These are phyloP conservation scores for Psettodes erumei DNA, from an alignment of 2,113 vertebrate genomes.

Conservation along the genomic window DNA sequence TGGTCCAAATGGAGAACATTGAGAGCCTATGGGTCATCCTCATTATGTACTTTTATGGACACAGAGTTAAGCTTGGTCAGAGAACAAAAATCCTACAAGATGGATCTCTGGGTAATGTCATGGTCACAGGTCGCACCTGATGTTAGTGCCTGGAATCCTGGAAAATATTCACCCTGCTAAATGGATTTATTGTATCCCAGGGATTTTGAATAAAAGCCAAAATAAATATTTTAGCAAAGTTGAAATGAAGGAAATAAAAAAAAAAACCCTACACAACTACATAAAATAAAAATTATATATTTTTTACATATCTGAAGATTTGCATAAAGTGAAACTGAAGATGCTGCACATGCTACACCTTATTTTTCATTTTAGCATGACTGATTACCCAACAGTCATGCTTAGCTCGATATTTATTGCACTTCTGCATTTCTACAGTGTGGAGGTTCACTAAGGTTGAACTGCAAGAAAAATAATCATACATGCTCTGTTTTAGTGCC, in stretches of 20 bases:
- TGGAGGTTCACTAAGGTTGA: constrained; percentile 53
- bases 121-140: constrained; percentile 40
- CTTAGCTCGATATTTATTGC: constrained; percentile 32
- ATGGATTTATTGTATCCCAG: constrained; percentile 5
- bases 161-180: not conserved
- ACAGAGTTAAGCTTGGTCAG: constrained; percentile 5
- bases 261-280: no score
- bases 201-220: constrained; percentile 18
- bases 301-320: not conserved
- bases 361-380: constrained; percentile 25
- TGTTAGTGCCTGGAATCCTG: constrained; percentile 1
- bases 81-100: constrained; percentile 7
- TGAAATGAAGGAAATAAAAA: not conserved
- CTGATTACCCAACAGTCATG: constrained; percentile 11
- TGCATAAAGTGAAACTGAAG: not conserved
- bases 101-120: not conserved
- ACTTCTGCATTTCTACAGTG: constrained; percentile 26
- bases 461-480: constrained; percentile 60
- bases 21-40: not conserved
- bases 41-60: constrained; percentile 24
- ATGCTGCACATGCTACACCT: not conserved
- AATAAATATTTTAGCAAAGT: not conserved
- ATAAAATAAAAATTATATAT: not conserved
- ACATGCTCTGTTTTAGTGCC: constrained; percentile 53
- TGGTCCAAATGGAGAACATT: not conserved